Evolutionary conservation across 2,797 vertebrate species (phyloP), one percentile per base, ranked within the genome.

Genomic region (Manis crassicaudata): DNA sequence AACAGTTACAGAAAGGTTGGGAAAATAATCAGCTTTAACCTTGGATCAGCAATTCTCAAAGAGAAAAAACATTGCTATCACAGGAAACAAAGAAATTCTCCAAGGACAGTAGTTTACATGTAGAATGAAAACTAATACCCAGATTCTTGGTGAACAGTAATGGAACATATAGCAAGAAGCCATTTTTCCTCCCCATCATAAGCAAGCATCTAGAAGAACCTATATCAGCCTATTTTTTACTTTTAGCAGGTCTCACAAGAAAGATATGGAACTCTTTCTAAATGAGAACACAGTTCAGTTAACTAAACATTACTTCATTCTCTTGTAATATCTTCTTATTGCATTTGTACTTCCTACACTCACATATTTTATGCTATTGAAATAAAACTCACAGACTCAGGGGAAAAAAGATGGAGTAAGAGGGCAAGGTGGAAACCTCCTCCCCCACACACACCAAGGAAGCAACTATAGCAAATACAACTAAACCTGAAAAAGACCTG

Each of bases 11-110:
- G 72, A 37, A 92, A 95, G 81, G 21, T 88, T 87, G 73, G 60
- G 32, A 85, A 50, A 95, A 89, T 89, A 84, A 84, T 90, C 72
- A 91, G 93, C 86, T 96, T 97, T 97, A 95, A 96, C 96, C 80
- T 94, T 95, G 80, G 58, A 89, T 65, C 37, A 37, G 63, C 37
- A 96, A 58, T n/a, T 81, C 82, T 94, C 81, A 72, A 90, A 89
- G 73, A 88, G 67, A 96, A 76, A 89, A 91, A 77, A 25, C 70
- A 73, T n/a, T 91, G 62, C 70, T 92, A 56, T 92, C 58, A 70
- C 11, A 76, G 52, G 67, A 85, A 97, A 90, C 77, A 91, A 68
- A 75, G 40, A 96, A 82, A 77, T 84, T 83, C 67, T 79, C 54
- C 43, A 37, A 67, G 72, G 29, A 76, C 12, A 58, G n/a, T 12